Base-by-base conservation (phyloP, 2,888 invertebrate species). In the Rapana venosa region DNA sequence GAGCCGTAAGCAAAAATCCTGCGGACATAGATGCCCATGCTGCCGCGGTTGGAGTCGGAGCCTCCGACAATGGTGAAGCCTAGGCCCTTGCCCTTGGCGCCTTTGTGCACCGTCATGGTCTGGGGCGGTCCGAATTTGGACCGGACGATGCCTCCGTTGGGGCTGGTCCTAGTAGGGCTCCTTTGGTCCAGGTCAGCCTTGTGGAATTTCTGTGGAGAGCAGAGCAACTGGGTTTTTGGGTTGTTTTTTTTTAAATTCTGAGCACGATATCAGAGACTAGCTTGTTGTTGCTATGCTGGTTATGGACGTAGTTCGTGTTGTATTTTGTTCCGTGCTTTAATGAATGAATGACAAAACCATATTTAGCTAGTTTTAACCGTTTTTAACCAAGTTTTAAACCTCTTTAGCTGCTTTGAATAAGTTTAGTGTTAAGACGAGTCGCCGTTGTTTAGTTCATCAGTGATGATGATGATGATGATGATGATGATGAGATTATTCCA, bases 1-100 rank as follows among this genome's bases (percentile, higher is more conserved):
- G 98, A 98, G 70, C 98, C 98, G 92, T 97, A 97, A 74, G 98
- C 97, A 95, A 98, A 98, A 87, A 98, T 98, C 17, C 98, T 98
- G 96, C 98, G 98, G 11, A 98, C 98, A 96, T 98, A 98, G 96
- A 98, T 98, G 85, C 98, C 98, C 97, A 98, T 98, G 96, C 97
- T 97, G 85, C 98, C 98, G 96, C 98, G 98, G 0, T 98, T 98
- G 4, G 98, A 98, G 96, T 98, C 98, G 87, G 97, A 97, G 86
- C 98, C 98, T 88, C 98, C 98, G 61, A 98, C 98, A 93, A 98
- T 98, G 95, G 98, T 98, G 96, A 98, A 98, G 74, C 98, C 98
- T 88, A 98, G 97, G 90, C 98, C 98, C 96, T 98, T 98, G 94
- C 98, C 97, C 58, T 98, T 98, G 11, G 97, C 97, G 58, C 98